Evolutionary conservation across 2,888 invertebrate species (phyloP), one percentile per base, ranked within the genome.

Genomic region (Drosophila gaucha): DNA sequence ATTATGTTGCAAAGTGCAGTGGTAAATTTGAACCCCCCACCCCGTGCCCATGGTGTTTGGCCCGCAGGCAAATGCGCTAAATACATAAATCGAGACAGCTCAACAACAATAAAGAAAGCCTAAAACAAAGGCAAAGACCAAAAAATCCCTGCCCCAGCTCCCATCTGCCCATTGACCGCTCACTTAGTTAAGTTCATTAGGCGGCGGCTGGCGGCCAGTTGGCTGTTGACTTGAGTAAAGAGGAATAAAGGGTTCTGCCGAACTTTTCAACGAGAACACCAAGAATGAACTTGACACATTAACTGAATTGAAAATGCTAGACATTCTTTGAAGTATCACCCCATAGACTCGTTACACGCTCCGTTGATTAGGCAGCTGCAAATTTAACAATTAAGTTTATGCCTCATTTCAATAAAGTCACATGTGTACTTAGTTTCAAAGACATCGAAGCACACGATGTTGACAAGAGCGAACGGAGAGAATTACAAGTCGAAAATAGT

Each of bases 11-110:
- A 82, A 74, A 50, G 64, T 62, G 76, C 76, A 77, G 58, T 58
- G 54, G 33, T 26, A 57, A 51, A 47, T 35, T 31, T 41, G 5
- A 39, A 10, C 31, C 24, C 39, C 24, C 49, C n/a, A n/a, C n/a
- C n/a, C n/a, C n/a, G n/a, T n/a, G n/a, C n/a, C n/a, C 14, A 38
- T 31, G 31, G 8, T 18, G 5, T 20, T 22, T 28, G n/a, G 46
- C 38, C 64, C n/a, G 10, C 16, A 44, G 38, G 47, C 24, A 30
- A 56, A 44, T 26, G 55, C 57, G 51, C 58, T 74, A 62, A 78
- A 57, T 46, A 75, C 71, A 78, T 83, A 79, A 79, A 83, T 83
- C 76, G 75, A 59, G 63, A 44, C 58, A 56, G 35, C 62, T 62
- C 59, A 50, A 59, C 58, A 59, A 51, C 55, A 64, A 9, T 46